phyloP scores from a whole-genome alignment of 1,140 invertebrate genomes.

The Drosophila miranda region DNA sequence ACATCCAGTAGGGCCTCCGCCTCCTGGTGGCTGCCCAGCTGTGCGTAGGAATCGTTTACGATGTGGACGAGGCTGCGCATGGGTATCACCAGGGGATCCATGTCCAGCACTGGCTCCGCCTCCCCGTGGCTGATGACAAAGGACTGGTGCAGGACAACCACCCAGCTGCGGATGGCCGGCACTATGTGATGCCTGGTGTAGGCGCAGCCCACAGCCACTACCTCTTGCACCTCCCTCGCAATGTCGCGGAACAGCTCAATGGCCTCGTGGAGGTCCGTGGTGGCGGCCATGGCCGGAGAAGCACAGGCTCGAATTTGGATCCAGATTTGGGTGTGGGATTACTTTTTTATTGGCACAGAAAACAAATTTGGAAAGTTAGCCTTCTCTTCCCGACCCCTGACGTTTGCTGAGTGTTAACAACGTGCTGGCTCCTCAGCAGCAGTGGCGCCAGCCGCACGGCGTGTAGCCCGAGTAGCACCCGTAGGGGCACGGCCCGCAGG shows the following conservation, averaged over 20 bases:
- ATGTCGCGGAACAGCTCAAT: no score
- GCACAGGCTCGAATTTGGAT: no score
- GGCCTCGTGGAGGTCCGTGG: no score
- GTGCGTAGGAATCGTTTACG: constrained; percentile 4
- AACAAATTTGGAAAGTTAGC: no score
- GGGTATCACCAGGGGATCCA: neutral
- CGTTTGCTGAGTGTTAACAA: constrained; percentile 8
- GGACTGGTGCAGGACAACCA: constrained; percentile 24
- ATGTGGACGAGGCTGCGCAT: neutral
- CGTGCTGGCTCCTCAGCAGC: neutral
- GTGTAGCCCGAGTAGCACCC: constrained; percentile 45
- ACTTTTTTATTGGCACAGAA: no score
- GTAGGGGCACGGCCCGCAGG: constrained; percentile 35
- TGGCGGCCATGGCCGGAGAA: neutral
- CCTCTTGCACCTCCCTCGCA: no score
- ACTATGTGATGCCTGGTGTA: constrained; percentile 15
- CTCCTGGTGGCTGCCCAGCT: neutral
- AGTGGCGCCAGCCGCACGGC: constrained; percentile 37
- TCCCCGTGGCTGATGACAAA: constrained; percentile 6
- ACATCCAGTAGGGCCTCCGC: constrained; percentile 12
- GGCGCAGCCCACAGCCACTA: no score
- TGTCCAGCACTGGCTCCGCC: constrained; percentile 18
- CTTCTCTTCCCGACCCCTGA: neutral
- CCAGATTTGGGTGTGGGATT: no score
- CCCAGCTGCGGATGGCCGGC: neutral